Percentiles rank a stretch among this genome's conserved stretches.
Conservation (phyloP, 2,113 vertebrate genomes). For the Otus sunia region DNA sequence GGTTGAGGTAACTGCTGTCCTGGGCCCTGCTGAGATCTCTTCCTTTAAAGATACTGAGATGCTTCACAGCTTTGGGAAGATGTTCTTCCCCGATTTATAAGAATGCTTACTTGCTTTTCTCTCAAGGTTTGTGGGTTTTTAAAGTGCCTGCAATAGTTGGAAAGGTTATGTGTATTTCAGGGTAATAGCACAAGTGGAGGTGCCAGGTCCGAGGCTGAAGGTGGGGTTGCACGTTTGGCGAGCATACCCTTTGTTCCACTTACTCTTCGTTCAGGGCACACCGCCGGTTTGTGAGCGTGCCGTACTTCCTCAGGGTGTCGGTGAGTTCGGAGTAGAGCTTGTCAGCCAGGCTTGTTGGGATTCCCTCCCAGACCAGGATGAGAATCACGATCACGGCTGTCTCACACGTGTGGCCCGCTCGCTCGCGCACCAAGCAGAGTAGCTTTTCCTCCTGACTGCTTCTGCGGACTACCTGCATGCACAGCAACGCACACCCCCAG, state of each 20-base stretch:
- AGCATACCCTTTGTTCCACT: constrained; percentile 56
- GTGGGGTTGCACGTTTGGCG: not conserved
- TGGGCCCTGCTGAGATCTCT: not conserved
- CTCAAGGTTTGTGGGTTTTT: not conserved
- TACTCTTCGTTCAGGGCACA: constrained; percentile 96
- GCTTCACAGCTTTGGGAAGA: not conserved
- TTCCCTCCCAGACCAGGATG: constrained; percentile 95
- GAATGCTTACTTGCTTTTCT: not conserved
- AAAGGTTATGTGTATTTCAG: not conserved
- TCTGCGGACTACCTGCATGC: constrained; percentile 88
- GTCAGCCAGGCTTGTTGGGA: constrained; percentile 82
- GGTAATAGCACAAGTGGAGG: accelerated
- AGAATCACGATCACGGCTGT: constrained; percentile 89
- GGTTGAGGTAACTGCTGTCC: not conserved
- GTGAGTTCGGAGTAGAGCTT: constrained; percentile 87
- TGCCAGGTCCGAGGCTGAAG: not conserved
- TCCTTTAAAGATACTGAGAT: not conserved
- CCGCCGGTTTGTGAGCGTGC: constrained; percentile 88
- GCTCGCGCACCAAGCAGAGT: constrained; percentile 90
- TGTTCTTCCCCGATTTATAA: not conserved
- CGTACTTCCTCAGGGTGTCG: constrained; percentile 85
- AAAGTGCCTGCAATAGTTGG: not conserved
- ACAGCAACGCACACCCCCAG: constrained; percentile 28
- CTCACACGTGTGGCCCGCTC: constrained; percentile 87
- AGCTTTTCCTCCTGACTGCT: constrained; percentile 88